phyloP scores from a whole-genome alignment of 2,113 vertebrate genomes.

The Platycercus adscitus region DNA sequence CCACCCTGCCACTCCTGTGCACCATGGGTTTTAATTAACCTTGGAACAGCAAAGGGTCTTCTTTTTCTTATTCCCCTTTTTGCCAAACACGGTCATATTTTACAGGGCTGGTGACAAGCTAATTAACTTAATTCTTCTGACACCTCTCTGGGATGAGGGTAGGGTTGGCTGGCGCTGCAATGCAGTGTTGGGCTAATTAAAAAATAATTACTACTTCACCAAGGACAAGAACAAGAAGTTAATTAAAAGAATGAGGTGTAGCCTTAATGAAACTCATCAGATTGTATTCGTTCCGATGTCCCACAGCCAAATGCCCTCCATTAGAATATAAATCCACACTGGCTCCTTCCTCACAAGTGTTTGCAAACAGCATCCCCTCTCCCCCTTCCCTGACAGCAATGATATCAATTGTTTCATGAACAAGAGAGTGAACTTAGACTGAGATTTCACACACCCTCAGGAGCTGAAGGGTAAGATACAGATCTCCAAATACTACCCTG shows the following conservation, averaged over 20 bases:
- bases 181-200: conserved; percentile 78
- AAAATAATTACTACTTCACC: conserved; percentile 84
- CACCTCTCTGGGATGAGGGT: conserved; percentile 78
- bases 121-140: conserved; percentile 86
- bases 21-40: conserved; percentile 80
- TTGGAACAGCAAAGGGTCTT: conserved; percentile 71
- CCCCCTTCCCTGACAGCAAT: not conserved
- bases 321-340: conserved; percentile 19
- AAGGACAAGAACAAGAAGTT: conserved; percentile 83
- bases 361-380: not conserved
- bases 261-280: conserved; percentile 77
- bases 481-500: not conserved
- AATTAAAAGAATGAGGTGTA: conserved; percentile 80
- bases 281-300: conserved; percentile 29
- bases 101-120: conserved; percentile 78
- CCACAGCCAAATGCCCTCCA: conserved; percentile 35
- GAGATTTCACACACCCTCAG: not conserved
- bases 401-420: not conserved
- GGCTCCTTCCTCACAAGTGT: not conserved
- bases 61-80: not conserved
- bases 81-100: conserved; percentile 75
- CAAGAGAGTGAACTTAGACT: not conserved
- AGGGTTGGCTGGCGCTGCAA: conserved; percentile 74
- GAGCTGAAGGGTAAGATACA: not conserved
- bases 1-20: conserved; percentile 20